phyloP scores from a whole-genome alignment of 1,140 invertebrate species.

The Papilio xuthus region DNA sequence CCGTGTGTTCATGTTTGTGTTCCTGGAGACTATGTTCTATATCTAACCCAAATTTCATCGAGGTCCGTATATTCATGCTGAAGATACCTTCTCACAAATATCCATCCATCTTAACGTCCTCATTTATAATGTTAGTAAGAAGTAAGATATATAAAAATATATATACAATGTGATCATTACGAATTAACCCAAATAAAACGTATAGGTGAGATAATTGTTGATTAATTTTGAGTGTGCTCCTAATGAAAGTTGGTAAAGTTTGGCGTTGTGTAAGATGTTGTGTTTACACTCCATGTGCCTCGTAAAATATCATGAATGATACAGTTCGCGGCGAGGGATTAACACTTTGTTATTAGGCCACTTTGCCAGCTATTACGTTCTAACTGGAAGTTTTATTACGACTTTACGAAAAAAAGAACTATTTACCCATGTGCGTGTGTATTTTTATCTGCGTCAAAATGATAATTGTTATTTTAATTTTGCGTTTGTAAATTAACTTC shows the following conservation, averaged over 20 bases:
- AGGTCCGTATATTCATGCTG: no score
- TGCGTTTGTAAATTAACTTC: no score
- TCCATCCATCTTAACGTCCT: no score
- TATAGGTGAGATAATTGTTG: neutral
- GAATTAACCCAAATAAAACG: neutral
- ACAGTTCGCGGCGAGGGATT: constrained; percentile 42
- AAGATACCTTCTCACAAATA: no score
- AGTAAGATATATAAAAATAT: neutral
- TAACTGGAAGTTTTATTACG: constrained; percentile 28
- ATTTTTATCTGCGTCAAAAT: no score
- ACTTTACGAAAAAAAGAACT: constrained; percentile 4
- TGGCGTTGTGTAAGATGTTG: constrained; percentile 48
- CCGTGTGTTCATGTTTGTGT: no score
- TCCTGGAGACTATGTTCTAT: no score
- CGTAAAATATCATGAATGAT: constrained; percentile 65
- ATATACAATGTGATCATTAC: neutral
- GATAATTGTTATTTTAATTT: no score
- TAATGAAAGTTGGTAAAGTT: constrained; percentile 44
- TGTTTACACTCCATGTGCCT: constrained; percentile 54
- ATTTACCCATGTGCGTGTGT: neutral
- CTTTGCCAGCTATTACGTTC: constrained; percentile 27
- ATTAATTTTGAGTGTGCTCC: neutral
- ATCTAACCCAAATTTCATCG: no score
- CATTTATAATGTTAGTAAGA: no score
- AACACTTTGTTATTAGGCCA: constrained; percentile 35